Evolutionary conservation across 2,888 invertebrate species (phyloP).

Genomic region (Andrena flavipes): DNA sequence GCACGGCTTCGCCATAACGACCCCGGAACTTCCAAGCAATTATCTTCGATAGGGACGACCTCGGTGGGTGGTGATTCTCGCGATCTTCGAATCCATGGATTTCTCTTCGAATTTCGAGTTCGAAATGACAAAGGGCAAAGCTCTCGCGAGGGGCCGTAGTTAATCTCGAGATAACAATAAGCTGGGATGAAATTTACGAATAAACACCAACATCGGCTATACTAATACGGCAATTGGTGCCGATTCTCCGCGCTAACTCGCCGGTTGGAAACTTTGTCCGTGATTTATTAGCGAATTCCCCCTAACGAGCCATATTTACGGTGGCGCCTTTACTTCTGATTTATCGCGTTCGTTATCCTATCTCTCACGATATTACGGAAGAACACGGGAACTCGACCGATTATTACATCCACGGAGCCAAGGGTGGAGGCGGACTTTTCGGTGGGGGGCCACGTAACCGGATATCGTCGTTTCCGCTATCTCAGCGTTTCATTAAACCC

Average conservation of each 20-base stretch:
- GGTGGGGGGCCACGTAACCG: slow-evolving; percentile 20
- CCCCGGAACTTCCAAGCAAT: slow-evolving; percentile 24
- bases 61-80: background rate
- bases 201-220: background rate
- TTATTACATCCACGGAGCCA: slow-evolving; percentile 30
- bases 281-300: slow-evolving; percentile 34
- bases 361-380: slow-evolving; percentile 27
- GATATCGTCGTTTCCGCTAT: slow-evolving; percentile 47
- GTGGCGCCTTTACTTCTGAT: slow-evolving; percentile 28
- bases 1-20: slow-evolving; percentile 14
- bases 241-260: slow-evolving; percentile 17
- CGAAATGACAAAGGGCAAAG: background rate
- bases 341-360: slow-evolving; percentile 51
- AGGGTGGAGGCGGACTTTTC: slow-evolving; percentile 41
- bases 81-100: background rate
- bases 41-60: slow-evolving; percentile 13
- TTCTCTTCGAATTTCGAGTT: background rate
- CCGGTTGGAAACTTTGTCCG: slow-evolving; percentile 3
- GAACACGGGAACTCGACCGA: slow-evolving; percentile 30
- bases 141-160: background rate
- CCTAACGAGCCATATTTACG: slow-evolving; percentile 51
- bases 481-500: slow-evolving; percentile 52
- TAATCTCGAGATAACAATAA: background rate
- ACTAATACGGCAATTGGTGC: slow-evolving; percentile 21
- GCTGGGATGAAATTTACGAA: background rate